A percentile compares a stretch with the other conserved stretches of the same genome.
These are phyloP conservation scores for Magallana nippona DNA, from an alignment of 2,888 invertebrate genomes.

Conservation along the genomic window DNA sequence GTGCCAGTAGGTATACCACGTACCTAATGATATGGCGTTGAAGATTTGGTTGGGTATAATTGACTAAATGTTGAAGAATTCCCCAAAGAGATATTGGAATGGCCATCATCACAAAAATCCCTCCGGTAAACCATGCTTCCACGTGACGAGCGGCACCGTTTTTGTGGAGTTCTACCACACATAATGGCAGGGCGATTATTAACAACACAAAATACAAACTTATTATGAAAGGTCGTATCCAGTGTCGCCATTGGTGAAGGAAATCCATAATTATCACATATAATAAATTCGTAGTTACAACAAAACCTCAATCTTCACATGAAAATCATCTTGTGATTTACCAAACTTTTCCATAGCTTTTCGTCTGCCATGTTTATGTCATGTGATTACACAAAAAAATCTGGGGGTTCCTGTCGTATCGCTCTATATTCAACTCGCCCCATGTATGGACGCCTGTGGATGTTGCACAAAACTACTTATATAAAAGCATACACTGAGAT, in stretches of 20 bases:
- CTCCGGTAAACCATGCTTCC: conserved; percentile 90
- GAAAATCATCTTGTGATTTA: background rate
- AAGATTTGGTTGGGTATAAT: conserved; percentile 93
- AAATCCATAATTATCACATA: conserved; percentile 58
- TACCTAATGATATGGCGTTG: conserved; percentile 96
- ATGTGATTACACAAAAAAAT: conserved; percentile 55
- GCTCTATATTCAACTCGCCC: too few species aligned
- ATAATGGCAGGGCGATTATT: conserved; percentile 90
- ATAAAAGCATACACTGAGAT: too few species aligned
- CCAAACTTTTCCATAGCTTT: background rate
- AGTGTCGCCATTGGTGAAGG: conserved; percentile 86
- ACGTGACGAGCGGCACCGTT: conserved; percentile 87
- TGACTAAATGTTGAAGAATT: conserved; percentile 94
- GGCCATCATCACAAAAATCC: conserved; percentile 93
- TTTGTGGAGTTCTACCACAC: conserved; percentile 89
- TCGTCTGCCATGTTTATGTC: conserved; percentile 59
- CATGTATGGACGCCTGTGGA: too few species aligned
- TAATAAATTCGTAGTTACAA: too few species aligned
- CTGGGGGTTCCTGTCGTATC: too few species aligned
- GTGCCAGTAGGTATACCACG: background rate
- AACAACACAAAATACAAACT: conserved; percentile 90
- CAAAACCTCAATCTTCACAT: background rate
- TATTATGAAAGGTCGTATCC: conserved; percentile 93
- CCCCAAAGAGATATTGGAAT: conserved; percentile 96
- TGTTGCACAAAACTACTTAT: too few species aligned